Evolutionary conservation across 2,113 vertebrate genomes (phyloP), one percentile per base, ranked within the genome.

Genomic region (Gila orcuttii): DNA sequence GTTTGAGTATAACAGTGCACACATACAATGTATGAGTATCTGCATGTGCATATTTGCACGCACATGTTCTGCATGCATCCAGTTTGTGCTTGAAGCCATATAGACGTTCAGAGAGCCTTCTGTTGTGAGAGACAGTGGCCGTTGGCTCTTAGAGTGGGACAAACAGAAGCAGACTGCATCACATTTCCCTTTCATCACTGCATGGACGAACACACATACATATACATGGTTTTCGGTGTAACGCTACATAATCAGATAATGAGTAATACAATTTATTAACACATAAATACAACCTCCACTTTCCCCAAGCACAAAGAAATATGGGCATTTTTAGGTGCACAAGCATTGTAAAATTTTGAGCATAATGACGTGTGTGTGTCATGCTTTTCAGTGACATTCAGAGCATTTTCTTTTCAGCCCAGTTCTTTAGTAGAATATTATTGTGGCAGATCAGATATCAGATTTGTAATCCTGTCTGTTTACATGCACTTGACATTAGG

Each of bases 111-210:
- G 13, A 4, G 59, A 64, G 59, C 78, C n/a, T 80, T 80, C 78
- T 80, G 78, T 80, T 64, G 78, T 62, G 78, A 64, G 57, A 80
- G 59, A 80, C 59, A 45, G 36, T 45, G 59, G 59, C 36, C 39
- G 59, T 64, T 64, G 78, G 78, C 78, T 80, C 36, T 80, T 47
- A 39, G 78, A 45, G n/a, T 64, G 57, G 78, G 59, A 62, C 59
- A 28, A 47, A 80, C 55, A 80, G 59, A 80, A 62, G 36, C 55
- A 60, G 55, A 60, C 77, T 79, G 77, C 78, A 80, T 80, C 78
- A 17, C 78, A 64, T 80, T 80, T 42, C 21, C 55, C 55, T 42
- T 79, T 79, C 19, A 39, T 79, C 33, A 79, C 19, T 42, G 77
- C 33, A 60, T 52, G 19, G 23, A 79, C 7, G 12, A n/a, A 80